These are phyloP conservation scores for Leptinotarsa rubiginosa DNA, from an alignment of 2,888 invertebrate species.

Conservation along the genomic window DNA sequence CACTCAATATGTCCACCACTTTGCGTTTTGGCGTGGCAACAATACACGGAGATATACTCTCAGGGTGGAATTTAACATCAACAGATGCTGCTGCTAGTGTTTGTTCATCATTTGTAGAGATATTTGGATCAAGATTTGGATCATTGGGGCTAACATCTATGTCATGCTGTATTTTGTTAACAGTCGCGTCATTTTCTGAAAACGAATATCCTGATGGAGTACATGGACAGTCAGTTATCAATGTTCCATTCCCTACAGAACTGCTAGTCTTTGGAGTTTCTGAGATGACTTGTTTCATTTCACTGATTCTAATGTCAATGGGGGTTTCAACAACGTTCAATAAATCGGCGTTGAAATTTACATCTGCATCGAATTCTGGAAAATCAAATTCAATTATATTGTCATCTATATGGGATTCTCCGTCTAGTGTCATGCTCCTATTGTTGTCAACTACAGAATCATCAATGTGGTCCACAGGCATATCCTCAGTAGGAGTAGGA, in stretches of 20 bases:
- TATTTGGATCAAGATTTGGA: conserved; percentile 12
- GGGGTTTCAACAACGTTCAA: neutral
- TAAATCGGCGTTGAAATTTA: neutral
- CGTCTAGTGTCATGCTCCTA: neutral
- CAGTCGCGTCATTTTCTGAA: neutral
- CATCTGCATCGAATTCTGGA: conserved; percentile 4
- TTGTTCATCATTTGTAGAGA: conserved; percentile 9
- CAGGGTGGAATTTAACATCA: conserved; percentile 8
- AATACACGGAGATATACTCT: conserved; percentile 11
- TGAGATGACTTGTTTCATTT: conserved; percentile 6
- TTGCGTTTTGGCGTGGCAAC: conserved; percentile 21
- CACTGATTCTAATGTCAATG: conserved; percentile 7
- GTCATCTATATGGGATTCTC: conserved; percentile 14
- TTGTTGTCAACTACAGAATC: conserved; percentile 6
- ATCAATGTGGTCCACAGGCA: conserved; percentile 8
- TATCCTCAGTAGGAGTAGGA: conserved; percentile 4
- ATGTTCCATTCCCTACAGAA: conserved; percentile 2
- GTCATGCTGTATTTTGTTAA: neutral
- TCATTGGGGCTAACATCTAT: conserved; percentile 1
- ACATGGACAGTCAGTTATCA: too few relatives aligned
- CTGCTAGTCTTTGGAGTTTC: neutral
- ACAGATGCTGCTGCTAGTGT: conserved; percentile 3
- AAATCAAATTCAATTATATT: conserved; percentile 8
- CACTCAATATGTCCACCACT: conserved; percentile 9
- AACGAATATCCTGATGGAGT: neutral